Conservation (phyloP, 2,113 vertebrate genomes). For the Syrmaticus mikado region DNA sequence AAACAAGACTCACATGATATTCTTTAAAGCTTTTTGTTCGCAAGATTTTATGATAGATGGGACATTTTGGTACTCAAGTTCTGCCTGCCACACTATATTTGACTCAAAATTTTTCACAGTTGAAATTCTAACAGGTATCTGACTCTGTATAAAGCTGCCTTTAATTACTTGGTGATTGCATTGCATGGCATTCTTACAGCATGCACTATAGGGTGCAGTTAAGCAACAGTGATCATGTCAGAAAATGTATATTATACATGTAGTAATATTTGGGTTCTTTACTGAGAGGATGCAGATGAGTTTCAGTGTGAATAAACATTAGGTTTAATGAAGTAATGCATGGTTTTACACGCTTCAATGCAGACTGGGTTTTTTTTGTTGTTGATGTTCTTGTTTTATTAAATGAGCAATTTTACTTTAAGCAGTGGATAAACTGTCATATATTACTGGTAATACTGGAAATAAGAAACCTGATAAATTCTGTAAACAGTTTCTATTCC, state of each 20-base stretch:
- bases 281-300: background rate
- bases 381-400: background rate
- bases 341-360: background rate
- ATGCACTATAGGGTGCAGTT: background rate
- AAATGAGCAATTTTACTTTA: background rate
- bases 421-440: background rate
- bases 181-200: background rate
- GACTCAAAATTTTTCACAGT: background rate
- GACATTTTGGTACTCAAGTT: background rate
- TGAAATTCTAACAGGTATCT: background rate
- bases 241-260: background rate
- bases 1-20: background rate
- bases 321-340: background rate
- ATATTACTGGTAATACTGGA: background rate
- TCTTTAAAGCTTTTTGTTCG: background rate
- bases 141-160: background rate
- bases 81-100: background rate
- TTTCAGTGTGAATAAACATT: background rate
- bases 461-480: background rate
- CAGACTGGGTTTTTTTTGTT: background rate
- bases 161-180: background rate
- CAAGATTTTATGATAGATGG: background rate
- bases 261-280: background rate
- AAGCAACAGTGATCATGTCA: background rate
- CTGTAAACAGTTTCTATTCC: background rate